These are phyloP conservation scores for Dorcus parallelipipedus DNA, from an alignment of 2,888 invertebrate genomes.

Conservation along the genomic window DNA sequence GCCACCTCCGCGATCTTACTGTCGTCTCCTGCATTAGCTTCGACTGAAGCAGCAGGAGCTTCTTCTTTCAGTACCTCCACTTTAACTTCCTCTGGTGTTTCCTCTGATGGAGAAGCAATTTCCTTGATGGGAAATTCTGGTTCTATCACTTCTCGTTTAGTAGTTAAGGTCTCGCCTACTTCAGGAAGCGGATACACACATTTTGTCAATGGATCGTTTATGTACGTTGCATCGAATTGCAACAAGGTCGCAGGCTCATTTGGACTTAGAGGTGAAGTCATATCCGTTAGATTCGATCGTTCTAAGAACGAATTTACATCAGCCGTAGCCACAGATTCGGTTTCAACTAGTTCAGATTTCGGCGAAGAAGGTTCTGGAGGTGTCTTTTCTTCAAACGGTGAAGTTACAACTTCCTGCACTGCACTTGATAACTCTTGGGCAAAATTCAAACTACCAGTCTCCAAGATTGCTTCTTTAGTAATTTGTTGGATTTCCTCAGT, in stretches of 20 bases:
- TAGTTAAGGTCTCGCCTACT: slow-evolving; percentile 5
- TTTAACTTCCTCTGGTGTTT: slow-evolving; percentile 35
- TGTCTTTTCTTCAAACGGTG: neutral
- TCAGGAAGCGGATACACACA: slow-evolving; percentile 21
- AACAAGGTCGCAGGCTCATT: neutral
- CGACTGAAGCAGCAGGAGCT: slow-evolving; percentile 22
- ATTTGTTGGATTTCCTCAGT: slow-evolving; percentile 17
- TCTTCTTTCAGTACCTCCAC: slow-evolving; percentile 22
- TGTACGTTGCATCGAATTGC: slow-evolving; percentile 1
- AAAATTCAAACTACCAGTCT: slow-evolving; percentile 15
- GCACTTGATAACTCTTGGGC: slow-evolving; percentile 23
- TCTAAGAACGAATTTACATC: slow-evolving; percentile 35
- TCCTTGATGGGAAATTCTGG: slow-evolving; percentile 36
- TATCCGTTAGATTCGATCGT: slow-evolving; percentile 31
- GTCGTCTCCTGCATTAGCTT: slow-evolving; percentile 25
- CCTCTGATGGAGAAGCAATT: slow-evolving; percentile 29
- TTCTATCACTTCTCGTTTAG: slow-evolving; percentile 34
- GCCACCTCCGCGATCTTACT: slow-evolving; percentile 13
- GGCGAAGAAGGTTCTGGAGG: slow-evolving; percentile 19
- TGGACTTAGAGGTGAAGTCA: slow-evolving; percentile 33
- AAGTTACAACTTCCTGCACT: slow-evolving; percentile 8
- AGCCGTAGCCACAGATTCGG: slow-evolving; percentile 29
- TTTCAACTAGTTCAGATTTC: slow-evolving; percentile 19
- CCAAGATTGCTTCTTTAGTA: slow-evolving; percentile 11
- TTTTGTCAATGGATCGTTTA: slow-evolving; percentile 19